Evolutionary conservation across 2,113 vertebrate species (phyloP).

Genomic region (Crotalus tigris): DNA sequence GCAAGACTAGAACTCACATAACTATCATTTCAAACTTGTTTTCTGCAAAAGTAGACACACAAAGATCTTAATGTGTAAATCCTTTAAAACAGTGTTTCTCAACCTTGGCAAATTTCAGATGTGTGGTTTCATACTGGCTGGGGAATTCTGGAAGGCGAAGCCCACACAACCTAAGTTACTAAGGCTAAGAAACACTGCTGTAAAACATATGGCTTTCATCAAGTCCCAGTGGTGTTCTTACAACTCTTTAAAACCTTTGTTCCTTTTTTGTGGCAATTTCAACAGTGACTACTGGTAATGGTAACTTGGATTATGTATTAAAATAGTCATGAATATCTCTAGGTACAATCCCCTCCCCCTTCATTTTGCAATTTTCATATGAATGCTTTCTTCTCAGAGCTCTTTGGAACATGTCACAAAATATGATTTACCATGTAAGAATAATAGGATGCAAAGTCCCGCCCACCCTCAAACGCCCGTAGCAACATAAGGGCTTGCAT

Average conservation of each 20-base stretch:
- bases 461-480: constrained; percentile 24
- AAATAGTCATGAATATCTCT: constrained; percentile 30
- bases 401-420: constrained; percentile 41
- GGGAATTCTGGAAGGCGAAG: neutral
- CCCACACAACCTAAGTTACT: neutral
- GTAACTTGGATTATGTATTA: constrained; percentile 37
- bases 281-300: constrained; percentile 9
- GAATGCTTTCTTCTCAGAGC: constrained; percentile 10
- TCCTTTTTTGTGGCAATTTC: constrained; percentile 35
- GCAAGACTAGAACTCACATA: neutral
- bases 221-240: constrained; percentile 25
- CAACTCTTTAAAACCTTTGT: neutral
- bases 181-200: neutral
- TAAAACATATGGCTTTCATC: neutral
- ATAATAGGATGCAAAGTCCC: constrained; percentile 32
- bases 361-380: constrained; percentile 36
- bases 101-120: neutral
- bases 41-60: neutral
- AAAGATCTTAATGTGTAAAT: neutral
- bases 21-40: neutral
- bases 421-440: constrained; percentile 32
- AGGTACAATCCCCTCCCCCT: neutral
- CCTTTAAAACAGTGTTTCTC: neutral
- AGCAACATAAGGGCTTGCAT: constrained; percentile 37
- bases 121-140: neutral